Percentiles rank a stretch among this genome's conserved stretches.
These are phyloP conservation scores for Miltochrista miniata DNA, from an alignment of 2,888 invertebrate genomes.

Conservation along the genomic window DNA sequence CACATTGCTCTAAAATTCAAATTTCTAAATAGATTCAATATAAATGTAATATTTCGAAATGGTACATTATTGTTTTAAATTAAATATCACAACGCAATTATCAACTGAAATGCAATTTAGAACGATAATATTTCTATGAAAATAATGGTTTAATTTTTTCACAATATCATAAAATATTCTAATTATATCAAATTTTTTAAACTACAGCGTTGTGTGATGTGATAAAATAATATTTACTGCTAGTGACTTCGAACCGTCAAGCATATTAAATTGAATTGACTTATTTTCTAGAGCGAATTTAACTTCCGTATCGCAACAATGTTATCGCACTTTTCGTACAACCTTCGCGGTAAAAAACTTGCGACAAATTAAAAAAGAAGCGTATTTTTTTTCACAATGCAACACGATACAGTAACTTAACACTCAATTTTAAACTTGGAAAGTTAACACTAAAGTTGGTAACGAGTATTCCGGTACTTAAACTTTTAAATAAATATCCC, in stretches of 20 bases:
- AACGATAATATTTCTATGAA: too few species aligned
- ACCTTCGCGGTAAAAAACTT: conserved; percentile 4
- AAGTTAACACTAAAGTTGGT: conserved; percentile 53
- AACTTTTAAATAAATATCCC: conserved; percentile 73
- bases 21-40: neutral
- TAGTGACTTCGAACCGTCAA: too few species aligned
- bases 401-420: conserved; percentile 56
- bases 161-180: neutral
- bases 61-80: neutral
- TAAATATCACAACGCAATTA: neutral
- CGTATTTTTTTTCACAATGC: conserved; percentile 46
- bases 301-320: conserved; percentile 3
- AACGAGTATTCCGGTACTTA: conserved; percentile 66
- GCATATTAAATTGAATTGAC: too few species aligned
- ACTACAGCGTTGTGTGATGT: too few species aligned
- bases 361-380: conserved; percentile 36
- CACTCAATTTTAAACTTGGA: conserved; percentile 45
- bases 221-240: too few species aligned
- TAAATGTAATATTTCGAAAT: neutral
- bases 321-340: neutral
- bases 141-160: too few species aligned
- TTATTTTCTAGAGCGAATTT: too few species aligned
- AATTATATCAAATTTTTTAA: neutral
- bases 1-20: neutral
- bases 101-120: too few species aligned